These are phyloP conservation scores for Arothron firmamentum DNA, from an alignment of 2,113 vertebrate genomes.

Conservation along the genomic window DNA sequence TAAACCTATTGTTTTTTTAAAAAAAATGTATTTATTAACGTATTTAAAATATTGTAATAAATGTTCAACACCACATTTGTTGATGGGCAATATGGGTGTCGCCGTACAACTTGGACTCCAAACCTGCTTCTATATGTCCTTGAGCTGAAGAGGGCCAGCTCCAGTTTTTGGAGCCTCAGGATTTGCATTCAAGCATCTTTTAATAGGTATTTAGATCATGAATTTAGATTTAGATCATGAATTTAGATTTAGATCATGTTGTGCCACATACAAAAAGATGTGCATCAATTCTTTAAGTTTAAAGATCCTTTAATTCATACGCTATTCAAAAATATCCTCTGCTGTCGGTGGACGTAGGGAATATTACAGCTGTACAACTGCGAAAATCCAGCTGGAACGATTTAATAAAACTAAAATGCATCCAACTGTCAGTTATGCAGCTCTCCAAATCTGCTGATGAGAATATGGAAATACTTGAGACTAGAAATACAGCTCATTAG, in stretches of 20 bases:
- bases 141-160: too few relatives aligned
- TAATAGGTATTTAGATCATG: not conserved
- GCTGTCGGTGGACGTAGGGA: too few relatives aligned
- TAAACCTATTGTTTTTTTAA: too few relatives aligned
- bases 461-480: slow-evolving; percentile 26
- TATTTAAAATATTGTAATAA: too few relatives aligned
- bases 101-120: slow-evolving; percentile 8
- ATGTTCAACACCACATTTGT: not conserved
- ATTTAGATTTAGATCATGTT: too few relatives aligned
- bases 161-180: not conserved
- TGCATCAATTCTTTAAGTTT: too few relatives aligned
- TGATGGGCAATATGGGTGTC: slow-evolving; percentile 29
- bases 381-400: not conserved
- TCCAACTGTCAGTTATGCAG: slow-evolving; percentile 5
- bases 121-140: too few relatives aligned
- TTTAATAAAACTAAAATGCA: not conserved
- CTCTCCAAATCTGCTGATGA: slow-evolving; percentile 3
- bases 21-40: too few relatives aligned
- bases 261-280: too few relatives aligned
- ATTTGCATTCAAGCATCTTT: too few relatives aligned
- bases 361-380: not conserved
- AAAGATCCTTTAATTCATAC: too few relatives aligned
- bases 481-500: slow-evolving; percentile 38
- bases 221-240: not conserved
- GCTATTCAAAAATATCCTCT: not conserved